phyloP scores from a whole-genome alignment of 2,888 invertebrate genomes.

The Diploptera punctata region DNA sequence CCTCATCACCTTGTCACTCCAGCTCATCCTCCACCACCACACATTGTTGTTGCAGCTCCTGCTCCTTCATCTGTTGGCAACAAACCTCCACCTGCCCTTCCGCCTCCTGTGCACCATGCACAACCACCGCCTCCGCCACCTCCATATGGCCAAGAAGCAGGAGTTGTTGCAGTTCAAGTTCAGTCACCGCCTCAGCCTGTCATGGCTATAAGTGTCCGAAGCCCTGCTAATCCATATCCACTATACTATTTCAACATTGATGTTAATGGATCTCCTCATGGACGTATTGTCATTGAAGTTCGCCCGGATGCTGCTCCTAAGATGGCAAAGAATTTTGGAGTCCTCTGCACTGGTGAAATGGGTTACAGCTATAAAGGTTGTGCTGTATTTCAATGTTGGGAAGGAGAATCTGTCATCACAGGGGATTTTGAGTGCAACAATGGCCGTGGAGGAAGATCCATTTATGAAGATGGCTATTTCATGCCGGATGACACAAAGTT shows the following conservation, averaged over 20 bases:
- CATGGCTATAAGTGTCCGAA: constrained; percentile 56
- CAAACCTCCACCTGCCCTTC: constrained; percentile 29
- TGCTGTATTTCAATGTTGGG: constrained; percentile 83
- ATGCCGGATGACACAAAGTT: constrained; percentile 83
- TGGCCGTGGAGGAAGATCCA: constrained; percentile 79
- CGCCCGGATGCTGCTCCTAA: constrained; percentile 79
- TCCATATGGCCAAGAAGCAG: constrained; percentile 36
- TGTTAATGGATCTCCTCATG: constrained; percentile 71
- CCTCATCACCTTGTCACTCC: constrained; percentile 47
- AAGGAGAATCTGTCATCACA: constrained; percentile 76
- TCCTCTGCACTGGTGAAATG: constrained; percentile 73
- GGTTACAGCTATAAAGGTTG: constrained; percentile 82
- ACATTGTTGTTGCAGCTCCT: constrained; percentile 38
- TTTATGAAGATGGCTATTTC: constrained; percentile 78
- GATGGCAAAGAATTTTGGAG: constrained; percentile 81
- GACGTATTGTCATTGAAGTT: constrained; percentile 78
- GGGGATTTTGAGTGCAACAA: constrained; percentile 84
- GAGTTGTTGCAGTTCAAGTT: constrained; percentile 46
- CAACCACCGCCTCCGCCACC: constrained; percentile 40
- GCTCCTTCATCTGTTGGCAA: constrained; percentile 31
- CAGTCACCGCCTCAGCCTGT: constrained; percentile 56
- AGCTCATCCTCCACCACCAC: constrained; percentile 47
- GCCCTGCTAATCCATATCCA: constrained; percentile 65
- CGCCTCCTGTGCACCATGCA: constrained; percentile 43
- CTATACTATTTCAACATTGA: constrained; percentile 80